phyloP scores from a whole-genome alignment of 2,113 vertebrate species.

The Strix aluco region DNA sequence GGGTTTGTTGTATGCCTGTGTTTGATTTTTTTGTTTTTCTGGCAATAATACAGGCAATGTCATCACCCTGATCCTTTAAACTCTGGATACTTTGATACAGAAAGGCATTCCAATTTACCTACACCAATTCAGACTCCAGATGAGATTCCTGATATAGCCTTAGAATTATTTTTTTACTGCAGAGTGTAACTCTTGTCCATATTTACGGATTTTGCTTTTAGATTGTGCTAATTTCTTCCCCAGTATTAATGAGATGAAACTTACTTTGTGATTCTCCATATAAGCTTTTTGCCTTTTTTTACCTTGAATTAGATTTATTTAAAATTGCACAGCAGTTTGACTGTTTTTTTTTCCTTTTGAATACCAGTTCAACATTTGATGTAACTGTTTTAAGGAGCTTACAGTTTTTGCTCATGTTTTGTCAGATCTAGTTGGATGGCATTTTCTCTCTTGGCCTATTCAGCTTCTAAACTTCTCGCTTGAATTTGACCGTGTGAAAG shows the following conservation, averaged over 20 bases:
- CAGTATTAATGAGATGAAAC: background rate
- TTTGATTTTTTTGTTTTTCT: background rate
- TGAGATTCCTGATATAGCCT: fast-evolving
- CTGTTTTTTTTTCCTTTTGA: background rate
- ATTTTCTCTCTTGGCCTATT: background rate
- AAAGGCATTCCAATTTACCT: background rate
- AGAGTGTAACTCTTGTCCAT: background rate
- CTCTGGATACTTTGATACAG: background rate
- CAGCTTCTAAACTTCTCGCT: background rate
- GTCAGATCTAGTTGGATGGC: background rate
- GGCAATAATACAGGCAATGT: background rate
- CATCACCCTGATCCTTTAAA: background rate
- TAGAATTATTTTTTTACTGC: background rate
- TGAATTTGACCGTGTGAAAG: background rate
- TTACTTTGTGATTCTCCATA: background rate
- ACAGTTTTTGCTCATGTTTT: background rate
- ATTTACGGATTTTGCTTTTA: background rate
- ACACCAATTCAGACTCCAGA: background rate
- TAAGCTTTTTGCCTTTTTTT: background rate
- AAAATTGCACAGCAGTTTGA: background rate
- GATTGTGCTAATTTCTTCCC: background rate
- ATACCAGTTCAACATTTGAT: background rate
- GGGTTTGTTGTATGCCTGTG: background rate
- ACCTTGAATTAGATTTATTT: background rate
- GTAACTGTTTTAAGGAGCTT: background rate